Base-by-base conservation (phyloP, 2,797 vertebrate species). In the Antennarius maculatus region DNA sequence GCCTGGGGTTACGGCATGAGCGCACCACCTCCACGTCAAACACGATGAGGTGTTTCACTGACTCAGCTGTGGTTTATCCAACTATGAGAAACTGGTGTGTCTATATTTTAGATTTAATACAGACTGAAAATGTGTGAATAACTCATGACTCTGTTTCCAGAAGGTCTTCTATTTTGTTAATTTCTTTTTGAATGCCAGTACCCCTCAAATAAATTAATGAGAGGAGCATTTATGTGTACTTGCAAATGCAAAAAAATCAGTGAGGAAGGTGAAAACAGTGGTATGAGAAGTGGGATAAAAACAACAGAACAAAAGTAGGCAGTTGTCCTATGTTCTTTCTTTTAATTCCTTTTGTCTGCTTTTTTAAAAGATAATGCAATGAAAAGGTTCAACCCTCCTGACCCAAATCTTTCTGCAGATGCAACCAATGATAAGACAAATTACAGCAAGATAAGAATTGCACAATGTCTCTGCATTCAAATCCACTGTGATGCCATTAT, bases 161-260 rank as follows among this genome's bases (percentile, higher is more conserved):
- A 68, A 58, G 34, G 31, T 62, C 50, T 61, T 70, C 28, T 43
- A 46, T 62, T 65, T 71, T 75, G n/a, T 74, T 37, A 75, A 54
- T 81, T 87, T 37, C 51, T n/a, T 45, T 37, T 52, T 46, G 58
- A n/a, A 58, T 23, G 59, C 15, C 77, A 61, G 67, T 28, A 23
- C 42, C 45, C 49, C 55, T 23, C 43, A n/a, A 16, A 34, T 55
- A 79, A 68, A 66, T 83, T 71, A 79, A 82, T 87, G 50, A 49
- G 31, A 78, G 27, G 27, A 45, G 52, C 43, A 63, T 18, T 76
- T 86, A 54, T 61, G 10, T 14, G 4, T 52, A 71, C 10, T 17
- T 63, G 55, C 7, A 59, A 42, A 29, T 34, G 1, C 53, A 54
- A 31, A 9, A 64, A 77, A 60, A 69, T 73, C 56, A 80, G 50